Evolutionary conservation across 2,113 vertebrate genomes (phyloP).

Genomic region (Anhinga rufa): DNA sequence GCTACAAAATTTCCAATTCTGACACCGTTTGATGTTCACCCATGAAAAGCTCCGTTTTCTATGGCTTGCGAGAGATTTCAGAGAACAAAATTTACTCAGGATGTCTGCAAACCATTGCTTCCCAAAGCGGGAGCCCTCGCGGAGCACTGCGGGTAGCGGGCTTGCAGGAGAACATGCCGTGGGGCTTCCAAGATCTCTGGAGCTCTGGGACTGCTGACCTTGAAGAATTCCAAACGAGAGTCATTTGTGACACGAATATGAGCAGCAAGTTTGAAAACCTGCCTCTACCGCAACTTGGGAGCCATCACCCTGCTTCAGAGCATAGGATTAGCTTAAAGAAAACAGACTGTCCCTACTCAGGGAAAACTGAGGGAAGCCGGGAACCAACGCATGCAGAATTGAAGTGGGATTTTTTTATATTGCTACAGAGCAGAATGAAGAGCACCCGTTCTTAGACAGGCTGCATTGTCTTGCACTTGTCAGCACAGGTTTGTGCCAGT

Average conservation of each 20-base stretch:
- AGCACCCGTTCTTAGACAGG: background rate
- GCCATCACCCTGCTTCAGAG: background rate
- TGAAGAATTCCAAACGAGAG: background rate
- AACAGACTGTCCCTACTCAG: rapidly evolving
- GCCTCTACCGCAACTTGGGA: background rate
- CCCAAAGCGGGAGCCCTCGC: background rate
- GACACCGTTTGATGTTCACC: background rate
- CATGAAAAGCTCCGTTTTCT: background rate
- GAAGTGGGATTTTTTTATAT: rapidly evolving
- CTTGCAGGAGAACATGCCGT: no score
- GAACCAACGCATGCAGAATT: rapidly evolving
- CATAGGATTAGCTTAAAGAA: no score
- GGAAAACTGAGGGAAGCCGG: rapidly evolving
- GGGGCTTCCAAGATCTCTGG: background rate
- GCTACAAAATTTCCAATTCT: background rate
- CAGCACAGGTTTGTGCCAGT: background rate
- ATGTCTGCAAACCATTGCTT: no score
- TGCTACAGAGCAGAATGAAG: rapidly evolving
- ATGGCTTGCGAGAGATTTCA: background rate
- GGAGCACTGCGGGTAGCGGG: background rate
- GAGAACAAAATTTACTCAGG: no score
- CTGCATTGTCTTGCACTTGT: background rate
- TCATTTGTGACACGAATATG: background rate
- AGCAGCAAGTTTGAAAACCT: background rate
- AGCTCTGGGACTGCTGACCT: background rate